Percentiles rank a stretch among this genome's conserved stretches.
Conservation (phyloP, 1,140 invertebrate species). For the Cephus cinctus region DNA sequence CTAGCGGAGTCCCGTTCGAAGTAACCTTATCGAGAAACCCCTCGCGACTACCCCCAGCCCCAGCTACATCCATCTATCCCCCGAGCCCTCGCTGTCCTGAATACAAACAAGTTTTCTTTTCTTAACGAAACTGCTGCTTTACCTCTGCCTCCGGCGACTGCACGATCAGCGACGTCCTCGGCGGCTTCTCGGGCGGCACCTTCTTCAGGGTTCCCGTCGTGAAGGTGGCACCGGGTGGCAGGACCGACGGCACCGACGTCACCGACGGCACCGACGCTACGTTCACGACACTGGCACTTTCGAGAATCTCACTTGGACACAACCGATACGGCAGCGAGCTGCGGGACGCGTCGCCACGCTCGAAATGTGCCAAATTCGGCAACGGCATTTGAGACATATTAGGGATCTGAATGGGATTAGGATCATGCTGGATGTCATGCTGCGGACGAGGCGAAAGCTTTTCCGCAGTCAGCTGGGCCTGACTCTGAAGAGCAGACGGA, state of each 20-base stretch:
- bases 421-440: conserved; percentile 31
- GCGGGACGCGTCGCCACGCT: conserved; percentile 36
- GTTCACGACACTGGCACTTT: conserved; percentile 27
- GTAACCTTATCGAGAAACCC: too few species aligned
- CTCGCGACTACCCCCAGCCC: too few species aligned
- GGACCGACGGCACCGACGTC: conserved; percentile 5
- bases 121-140: too few species aligned
- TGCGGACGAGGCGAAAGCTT: conserved; percentile 45
- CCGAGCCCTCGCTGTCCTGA: too few species aligned
- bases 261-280: conserved; percentile 18
- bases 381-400: conserved; percentile 49
- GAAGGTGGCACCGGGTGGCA: conserved; percentile 7
- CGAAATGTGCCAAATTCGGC: conserved; percentile 44
- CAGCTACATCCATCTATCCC: too few species aligned
- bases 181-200: conserved; percentile 52
- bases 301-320: conserved; percentile 36
- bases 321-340: conserved; percentile 40
- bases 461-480: conserved; percentile 37
- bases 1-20: too few species aligned
- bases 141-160: conserved; percentile 53
- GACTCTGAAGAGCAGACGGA: conserved; percentile 35
- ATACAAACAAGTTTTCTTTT: too few species aligned
- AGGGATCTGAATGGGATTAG: conserved; percentile 40
- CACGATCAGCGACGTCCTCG: conserved; percentile 51
- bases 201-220: conserved; percentile 49